Evolutionary conservation across 2,888 invertebrate species (phyloP).

Genomic region (Ectemnius cavifrons): DNA sequence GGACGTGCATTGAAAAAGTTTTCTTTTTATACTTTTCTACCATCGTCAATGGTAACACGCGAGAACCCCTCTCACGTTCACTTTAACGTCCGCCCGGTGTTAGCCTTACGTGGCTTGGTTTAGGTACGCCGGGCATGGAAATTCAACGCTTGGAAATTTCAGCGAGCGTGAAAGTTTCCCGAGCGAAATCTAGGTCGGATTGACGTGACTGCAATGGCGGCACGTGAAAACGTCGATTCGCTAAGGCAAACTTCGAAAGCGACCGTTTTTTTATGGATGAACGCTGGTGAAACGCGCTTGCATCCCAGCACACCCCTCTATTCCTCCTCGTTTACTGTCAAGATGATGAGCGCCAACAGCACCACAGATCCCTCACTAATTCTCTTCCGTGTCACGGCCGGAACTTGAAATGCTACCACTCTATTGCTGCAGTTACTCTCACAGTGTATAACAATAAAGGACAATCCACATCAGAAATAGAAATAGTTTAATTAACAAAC

Average conservation of each 20-base stretch:
- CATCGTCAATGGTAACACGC: too few species aligned
- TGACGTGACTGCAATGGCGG: conserved; percentile 40
- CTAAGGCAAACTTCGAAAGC: conserved; percentile 23
- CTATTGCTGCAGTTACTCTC: too few species aligned
- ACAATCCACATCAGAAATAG: too few species aligned
- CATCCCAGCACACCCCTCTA: background rate
- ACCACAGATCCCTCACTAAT: too few species aligned
- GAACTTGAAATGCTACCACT: too few species aligned
- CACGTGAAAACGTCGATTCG: conserved; percentile 33
- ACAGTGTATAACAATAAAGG: too few species aligned
- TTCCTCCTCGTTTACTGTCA: background rate
- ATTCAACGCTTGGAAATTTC: conserved; percentile 39
- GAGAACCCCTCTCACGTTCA: too few species aligned
- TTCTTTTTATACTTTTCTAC: too few species aligned
- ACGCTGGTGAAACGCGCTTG: conserved; percentile 10
- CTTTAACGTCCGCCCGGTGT: background rate
- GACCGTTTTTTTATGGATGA: conserved; percentile 16
- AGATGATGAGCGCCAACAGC: too few species aligned
- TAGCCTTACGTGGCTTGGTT: conserved; percentile 35
- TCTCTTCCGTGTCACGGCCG: too few species aligned
- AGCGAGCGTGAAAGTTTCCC: conserved; percentile 34
- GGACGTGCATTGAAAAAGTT: too few species aligned
- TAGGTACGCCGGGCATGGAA: conserved; percentile 28
- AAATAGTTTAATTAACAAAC: too few species aligned
- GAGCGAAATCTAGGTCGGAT: conserved; percentile 43